These are phyloP conservation scores for Caenorhabditis becei DNA, from an alignment of 2,888 invertebrate genomes.

Conservation along the genomic window DNA sequence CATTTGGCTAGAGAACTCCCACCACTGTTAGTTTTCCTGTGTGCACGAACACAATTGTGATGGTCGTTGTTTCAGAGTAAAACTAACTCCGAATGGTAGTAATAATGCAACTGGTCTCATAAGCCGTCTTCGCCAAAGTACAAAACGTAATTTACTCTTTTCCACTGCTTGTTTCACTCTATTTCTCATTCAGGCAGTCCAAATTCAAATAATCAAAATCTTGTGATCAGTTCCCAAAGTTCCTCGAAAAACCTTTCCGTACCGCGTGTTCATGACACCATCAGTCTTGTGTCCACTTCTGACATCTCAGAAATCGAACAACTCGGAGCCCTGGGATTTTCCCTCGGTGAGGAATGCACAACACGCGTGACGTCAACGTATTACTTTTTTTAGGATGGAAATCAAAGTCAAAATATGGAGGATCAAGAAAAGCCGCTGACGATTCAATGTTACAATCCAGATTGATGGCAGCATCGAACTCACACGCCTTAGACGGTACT, in stretches of 20 bases:
- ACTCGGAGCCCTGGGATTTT: slow-evolving; percentile 77
- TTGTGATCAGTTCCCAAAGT: slow-evolving; percentile 6
- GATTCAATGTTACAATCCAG: slow-evolving; percentile 66
- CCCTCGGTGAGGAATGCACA: slow-evolving; percentile 67
- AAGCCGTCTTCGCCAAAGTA: slow-evolving; percentile 73
- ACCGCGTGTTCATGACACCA: slow-evolving; percentile 74
- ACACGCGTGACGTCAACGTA: background rate
- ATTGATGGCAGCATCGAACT: slow-evolving; percentile 44
- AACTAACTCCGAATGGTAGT: slow-evolving; percentile 69
- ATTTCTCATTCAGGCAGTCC: slow-evolving; percentile 41
- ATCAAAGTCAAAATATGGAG: slow-evolving; percentile 64
- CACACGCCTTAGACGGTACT: slow-evolving; percentile 52
- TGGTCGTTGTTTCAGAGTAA: slow-evolving; percentile 45
- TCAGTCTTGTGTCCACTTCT: slow-evolving; percentile 77
- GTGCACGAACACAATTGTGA: too few species aligned
- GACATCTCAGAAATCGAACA: slow-evolving; percentile 78
- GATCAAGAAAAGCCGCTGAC: slow-evolving; percentile 63
- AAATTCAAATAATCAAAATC: slow-evolving; percentile 9
- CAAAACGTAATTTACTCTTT: slow-evolving; percentile 59
- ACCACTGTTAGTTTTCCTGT: slow-evolving; percentile 55
- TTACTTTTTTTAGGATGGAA: slow-evolving; percentile 51
- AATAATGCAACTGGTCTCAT: slow-evolving; percentile 69
- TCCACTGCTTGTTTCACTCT: background rate
- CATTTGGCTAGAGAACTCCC: slow-evolving; percentile 84
- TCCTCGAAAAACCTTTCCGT: slow-evolving; percentile 69